Percentiles rank a stretch among this genome's conserved stretches.
phyloP scores from a whole-genome alignment of 2,888 invertebrate genomes.

The Pollenia amentaria region DNA sequence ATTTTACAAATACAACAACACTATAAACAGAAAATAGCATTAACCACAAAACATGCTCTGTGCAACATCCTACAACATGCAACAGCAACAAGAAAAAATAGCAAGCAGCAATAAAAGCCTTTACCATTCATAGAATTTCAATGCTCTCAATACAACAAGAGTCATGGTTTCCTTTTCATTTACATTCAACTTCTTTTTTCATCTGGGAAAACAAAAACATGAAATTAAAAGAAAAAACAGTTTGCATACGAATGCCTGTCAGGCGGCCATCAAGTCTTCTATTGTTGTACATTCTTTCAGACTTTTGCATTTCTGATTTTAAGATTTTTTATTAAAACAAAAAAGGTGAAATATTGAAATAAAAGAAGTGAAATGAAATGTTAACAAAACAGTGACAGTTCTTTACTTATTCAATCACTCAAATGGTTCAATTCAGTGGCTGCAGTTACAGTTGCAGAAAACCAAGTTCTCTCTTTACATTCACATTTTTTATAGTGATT shows the following conservation, averaged over 20 bases:
- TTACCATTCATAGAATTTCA: neutral
- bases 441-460: neutral
- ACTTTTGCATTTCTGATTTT: constrained; percentile 4
- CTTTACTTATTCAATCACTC: constrained; percentile 25
- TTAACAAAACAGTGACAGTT: constrained; percentile 22
- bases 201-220: neutral
- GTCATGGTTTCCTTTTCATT: constrained; percentile 23
- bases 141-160: neutral
- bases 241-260: constrained; percentile 22
- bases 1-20: constrained; percentile 19
- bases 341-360: constrained; percentile 37
- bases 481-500: neutral
- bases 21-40: constrained; percentile 3
- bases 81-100: neutral
- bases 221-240: neutral
- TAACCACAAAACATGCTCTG: constrained; percentile 42
- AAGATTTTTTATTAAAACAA: constrained; percentile 3
- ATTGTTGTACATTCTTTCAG: neutral
- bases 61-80: neutral
- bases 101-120: neutral
- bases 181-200: constrained; percentile 3
- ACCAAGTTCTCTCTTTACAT: constrained; percentile 13
- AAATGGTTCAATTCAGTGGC: constrained; percentile 16
- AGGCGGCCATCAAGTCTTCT: neutral
- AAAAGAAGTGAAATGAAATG: constrained; percentile 45